Conservation (phyloP, 2,797 vertebrate genomes). For the Poeciliopsis turneri region DNA sequence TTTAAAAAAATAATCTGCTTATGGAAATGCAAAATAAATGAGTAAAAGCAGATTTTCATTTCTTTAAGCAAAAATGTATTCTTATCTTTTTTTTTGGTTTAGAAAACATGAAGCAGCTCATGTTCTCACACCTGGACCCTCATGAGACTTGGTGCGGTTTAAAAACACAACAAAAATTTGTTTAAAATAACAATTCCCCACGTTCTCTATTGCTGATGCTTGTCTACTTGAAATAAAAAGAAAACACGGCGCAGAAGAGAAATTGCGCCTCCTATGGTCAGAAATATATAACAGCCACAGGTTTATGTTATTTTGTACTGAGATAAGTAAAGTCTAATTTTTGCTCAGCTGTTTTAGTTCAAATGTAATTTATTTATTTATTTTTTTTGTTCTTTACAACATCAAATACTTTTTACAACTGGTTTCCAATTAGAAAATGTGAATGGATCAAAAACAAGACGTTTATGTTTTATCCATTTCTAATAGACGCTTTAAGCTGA, state of each 20-base stretch:
- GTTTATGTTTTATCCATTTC: not conserved
- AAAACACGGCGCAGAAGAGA: not conserved
- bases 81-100: not conserved
- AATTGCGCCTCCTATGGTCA: not conserved
- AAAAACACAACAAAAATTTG: not conserved
- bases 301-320: not conserved
- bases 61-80: not conserved
- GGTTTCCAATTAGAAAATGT: not conserved
- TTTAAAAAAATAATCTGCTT: not conserved
- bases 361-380: no score
- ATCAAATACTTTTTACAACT: not conserved
- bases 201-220: not conserved
- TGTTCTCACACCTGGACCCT: not conserved
- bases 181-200: not conserved
- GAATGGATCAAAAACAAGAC: not conserved
- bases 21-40: not conserved
- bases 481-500: not conserved
- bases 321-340: not conserved
- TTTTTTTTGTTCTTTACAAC: not conserved
- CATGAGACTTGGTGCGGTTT: not conserved
- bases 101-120: not conserved
- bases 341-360: not conserved
- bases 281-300: not conserved
- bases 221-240: not conserved
- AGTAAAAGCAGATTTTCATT: not conserved